Evolutionary conservation across 2,113 vertebrate genomes (phyloP).

Genomic region (Felis catus): DNA sequence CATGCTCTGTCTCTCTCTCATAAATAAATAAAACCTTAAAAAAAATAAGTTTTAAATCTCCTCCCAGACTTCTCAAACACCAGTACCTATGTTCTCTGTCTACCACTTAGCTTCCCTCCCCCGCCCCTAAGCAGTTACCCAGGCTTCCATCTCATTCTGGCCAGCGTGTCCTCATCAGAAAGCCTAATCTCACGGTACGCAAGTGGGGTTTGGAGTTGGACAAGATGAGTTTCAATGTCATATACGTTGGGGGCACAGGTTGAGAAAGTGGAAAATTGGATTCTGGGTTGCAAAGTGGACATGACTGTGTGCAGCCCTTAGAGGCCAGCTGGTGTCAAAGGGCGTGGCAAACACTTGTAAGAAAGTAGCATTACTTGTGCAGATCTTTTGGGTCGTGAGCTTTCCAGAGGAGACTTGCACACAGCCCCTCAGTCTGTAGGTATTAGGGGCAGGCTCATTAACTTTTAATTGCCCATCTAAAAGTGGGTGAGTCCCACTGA

Average conservation of each 20-base stretch:
- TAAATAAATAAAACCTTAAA: no score
- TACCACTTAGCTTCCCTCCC: background rate
- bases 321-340: no score
- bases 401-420: background rate
- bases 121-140: background rate
- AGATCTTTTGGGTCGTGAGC: background rate
- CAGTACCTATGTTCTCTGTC: background rate
- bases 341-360: background rate
- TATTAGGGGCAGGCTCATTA: background rate
- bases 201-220: background rate
- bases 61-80: background rate
- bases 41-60: background rate
- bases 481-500: no score
- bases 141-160: background rate
- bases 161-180: background rate
- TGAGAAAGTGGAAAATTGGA: background rate
- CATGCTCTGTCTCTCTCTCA: no score
- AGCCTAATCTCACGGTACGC: background rate
- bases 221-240: background rate
- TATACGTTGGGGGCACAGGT: background rate
- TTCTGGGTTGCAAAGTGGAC: background rate
- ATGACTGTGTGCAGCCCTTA: accelerated
- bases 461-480: background rate
- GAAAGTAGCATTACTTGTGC: background rate
- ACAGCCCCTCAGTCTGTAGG: background rate